Percentiles rank a stretch among this genome's conserved stretches.
Conservation (phyloP, 2,888 invertebrate genomes). For the Perdita meconis region DNA sequence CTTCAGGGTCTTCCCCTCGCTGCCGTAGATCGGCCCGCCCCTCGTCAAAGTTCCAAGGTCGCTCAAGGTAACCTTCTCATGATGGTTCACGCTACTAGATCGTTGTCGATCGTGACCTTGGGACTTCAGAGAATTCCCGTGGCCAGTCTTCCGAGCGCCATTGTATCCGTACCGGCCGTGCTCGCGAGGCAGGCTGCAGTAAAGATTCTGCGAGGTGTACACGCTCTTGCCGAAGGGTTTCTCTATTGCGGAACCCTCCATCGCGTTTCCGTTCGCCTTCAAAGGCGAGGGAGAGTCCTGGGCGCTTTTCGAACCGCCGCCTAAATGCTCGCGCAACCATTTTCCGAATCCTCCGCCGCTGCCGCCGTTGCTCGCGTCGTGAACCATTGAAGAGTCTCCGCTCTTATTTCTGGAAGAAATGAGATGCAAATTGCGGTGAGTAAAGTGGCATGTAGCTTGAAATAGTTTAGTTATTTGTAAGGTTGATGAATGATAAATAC, state of each 20-base stretch:
- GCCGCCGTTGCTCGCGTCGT: conserved; percentile 55
- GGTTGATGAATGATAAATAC: no score
- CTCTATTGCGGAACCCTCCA: conserved; percentile 55
- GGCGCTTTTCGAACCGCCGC: conserved; percentile 73
- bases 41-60: conserved; percentile 69
- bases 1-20: conserved; percentile 78
- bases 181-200: conserved; percentile 81
- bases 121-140: conserved; percentile 55
- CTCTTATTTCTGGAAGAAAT: conserved; percentile 72
- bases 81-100: conserved; percentile 68
- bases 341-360: conserved; percentile 79
- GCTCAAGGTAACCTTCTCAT: conserved; percentile 64
- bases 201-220: conserved; percentile 80
- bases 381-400: conserved; percentile 58
- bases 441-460: no score
- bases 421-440: no score
- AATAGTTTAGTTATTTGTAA: no score
- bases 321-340: conserved; percentile 82
- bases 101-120: conserved; percentile 72
- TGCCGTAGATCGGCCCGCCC: conserved; percentile 75
- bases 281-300: conserved; percentile 67
- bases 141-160: conserved; percentile 64
- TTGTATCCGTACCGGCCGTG: conserved; percentile 71
- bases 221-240: conserved; percentile 69
- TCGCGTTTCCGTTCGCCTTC: conserved; percentile 54